Percentiles rank a stretch among this genome's conserved stretches.
Evolutionary conservation across 1,140 invertebrate genomes (phyloP).

Genomic region (Apis laboriosa): DNA sequence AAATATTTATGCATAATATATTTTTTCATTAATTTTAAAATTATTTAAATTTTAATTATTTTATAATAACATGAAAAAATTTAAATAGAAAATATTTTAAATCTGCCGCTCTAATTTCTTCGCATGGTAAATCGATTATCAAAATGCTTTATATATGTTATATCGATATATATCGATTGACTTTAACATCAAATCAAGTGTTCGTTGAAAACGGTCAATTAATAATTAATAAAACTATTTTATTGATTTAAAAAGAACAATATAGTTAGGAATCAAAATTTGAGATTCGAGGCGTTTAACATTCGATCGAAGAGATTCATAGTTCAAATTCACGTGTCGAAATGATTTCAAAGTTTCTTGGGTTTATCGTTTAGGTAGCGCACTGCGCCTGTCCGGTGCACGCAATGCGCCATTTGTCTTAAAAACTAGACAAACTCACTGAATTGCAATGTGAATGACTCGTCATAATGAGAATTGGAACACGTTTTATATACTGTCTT

Average conservation of each 20-base stretch:
- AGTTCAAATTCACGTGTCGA: not conserved
- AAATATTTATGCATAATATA: no score
- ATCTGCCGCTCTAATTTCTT: no score
- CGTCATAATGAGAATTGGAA: constrained; percentile 9
- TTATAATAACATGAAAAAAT: no score
- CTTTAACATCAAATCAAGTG: no score
- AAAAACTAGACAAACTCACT: constrained; percentile 40
- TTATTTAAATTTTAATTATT: no score
- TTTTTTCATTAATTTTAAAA: no score
- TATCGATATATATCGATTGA: no score
- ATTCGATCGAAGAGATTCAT: not conserved
- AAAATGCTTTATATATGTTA: no score
- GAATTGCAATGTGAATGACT: not conserved
- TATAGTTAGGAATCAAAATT: no score
- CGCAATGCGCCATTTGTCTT: constrained; percentile 47
- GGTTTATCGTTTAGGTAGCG: constrained; percentile 19
- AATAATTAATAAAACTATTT: not conserved
- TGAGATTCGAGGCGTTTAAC: not conserved
- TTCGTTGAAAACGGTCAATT: no score
- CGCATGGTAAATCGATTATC: no score
- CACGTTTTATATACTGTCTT: not conserved
- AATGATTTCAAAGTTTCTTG: constrained; percentile 16
- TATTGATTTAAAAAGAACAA: not conserved
- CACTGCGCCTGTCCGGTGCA: constrained; percentile 40
- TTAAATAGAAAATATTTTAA: no score